These are phyloP conservation scores for Eulemur coronatus DNA, from an alignment of 2,797 vertebrate species.

Conservation along the genomic window DNA sequence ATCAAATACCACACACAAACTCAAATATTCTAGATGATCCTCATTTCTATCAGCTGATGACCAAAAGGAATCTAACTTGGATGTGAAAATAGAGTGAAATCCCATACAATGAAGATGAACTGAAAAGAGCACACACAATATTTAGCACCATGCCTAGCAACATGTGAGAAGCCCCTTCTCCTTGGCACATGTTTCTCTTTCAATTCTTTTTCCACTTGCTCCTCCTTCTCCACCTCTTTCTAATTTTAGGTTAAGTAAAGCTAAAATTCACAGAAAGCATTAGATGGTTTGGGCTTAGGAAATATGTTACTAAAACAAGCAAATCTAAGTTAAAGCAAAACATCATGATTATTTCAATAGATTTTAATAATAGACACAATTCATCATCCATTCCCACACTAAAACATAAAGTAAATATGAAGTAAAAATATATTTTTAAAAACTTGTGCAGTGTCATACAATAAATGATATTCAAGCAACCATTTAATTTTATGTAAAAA, in stretches of 20 bases:
- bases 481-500: conserved; percentile 3
- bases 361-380: neutral
- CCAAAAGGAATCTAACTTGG: neutral
- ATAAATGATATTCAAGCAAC: neutral
- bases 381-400: neutral
- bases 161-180: too few relatives aligned
- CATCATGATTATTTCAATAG: neutral
- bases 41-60: neutral
- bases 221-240: neutral
- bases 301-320: neutral
- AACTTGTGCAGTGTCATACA: neutral
- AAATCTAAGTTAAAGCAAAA: neutral
- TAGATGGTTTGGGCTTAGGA: neutral
- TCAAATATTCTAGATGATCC: neutral
- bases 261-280: neutral
- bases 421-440: neutral
- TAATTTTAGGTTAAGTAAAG: neutral
- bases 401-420: neutral
- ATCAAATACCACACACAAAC: neutral
- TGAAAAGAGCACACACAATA: neutral
- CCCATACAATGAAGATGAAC: neutral
- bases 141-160: neutral
- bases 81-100: neutral
- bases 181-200: neutral
- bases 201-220: neutral